phyloP scores from a whole-genome alignment of 2,888 invertebrate genomes.

The Lepidonotus clava region DNA sequence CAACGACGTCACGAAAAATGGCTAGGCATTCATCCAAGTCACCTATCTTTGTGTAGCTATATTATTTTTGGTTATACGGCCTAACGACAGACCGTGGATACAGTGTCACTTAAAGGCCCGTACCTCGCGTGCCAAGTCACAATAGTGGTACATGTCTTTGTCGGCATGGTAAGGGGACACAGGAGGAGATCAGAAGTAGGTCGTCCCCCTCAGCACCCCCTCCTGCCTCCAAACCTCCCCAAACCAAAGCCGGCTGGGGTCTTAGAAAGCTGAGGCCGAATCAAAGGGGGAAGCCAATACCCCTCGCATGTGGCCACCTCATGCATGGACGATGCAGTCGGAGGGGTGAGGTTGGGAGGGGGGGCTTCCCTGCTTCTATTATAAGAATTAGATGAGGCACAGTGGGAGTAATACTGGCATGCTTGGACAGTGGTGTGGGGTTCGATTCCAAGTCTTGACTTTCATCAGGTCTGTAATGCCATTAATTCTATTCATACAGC shows the following conservation, averaged over 20 bases:
- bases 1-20: too few species aligned
- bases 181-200: conserved; percentile 40
- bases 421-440: too few species aligned
- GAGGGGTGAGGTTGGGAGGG: too few species aligned
- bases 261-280: conserved; percentile 8
- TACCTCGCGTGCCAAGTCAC: background rate
- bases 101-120: background rate
- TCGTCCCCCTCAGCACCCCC: background rate
- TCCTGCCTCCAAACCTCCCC: conserved; percentile 1
- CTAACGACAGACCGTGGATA: too few species aligned
- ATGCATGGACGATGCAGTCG: conserved; percentile 41
- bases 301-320: conserved; percentile 37
- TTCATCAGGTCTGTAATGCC: too few species aligned
- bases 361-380: conserved; percentile 35
- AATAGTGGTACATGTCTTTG: conserved; percentile 12
- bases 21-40: too few species aligned
- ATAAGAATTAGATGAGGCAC: too few species aligned
- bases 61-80: too few species aligned
- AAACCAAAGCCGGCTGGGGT: background rate
- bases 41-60: too few species aligned
- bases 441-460: too few species aligned
- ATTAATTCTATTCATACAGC: too few species aligned
- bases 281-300: conserved; percentile 52
- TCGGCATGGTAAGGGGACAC: conserved; percentile 37
- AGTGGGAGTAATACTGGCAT: too few species aligned